Base-by-base conservation (phyloP, 2,888 invertebrate species). In the Biston stratarius region DNA sequence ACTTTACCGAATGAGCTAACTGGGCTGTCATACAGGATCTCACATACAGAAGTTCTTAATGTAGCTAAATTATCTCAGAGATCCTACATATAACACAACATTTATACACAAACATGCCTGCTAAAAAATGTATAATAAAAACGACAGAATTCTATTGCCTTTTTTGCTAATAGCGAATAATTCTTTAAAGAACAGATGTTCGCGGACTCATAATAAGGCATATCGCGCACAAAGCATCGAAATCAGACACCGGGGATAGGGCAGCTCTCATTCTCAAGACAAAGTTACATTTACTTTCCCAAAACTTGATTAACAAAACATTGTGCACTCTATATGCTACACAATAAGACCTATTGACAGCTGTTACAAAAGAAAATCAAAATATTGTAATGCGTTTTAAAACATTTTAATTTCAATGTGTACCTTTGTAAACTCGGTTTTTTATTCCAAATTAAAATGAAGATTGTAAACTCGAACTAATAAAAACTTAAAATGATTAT, bases 181-280 rank as follows among this genome's bases (percentile, higher is more conserved):
- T 86, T 88, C 84, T 83, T 84, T 84, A 79, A 81, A 78, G 89
- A 87, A 88, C 94, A 94, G 92, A 92, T 94, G 91, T 92, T 91
- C 89, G 85, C 89, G 83, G 81, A 84, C 87, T 89, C 85, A 94
- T 94, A 92, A 94, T 94, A 92, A 94, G 94, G 87, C 88, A 83
- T 92, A 92, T 94, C 94, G 92, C 83, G 87, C 83, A 92, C 92
- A 94, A 94, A 91, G 90, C 87, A 88, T 89, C 87, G 94, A 90
- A 91, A 94, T 92, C 90, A 86, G 92, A 94, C 92, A 94, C 94
- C 92, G 89, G 88, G 89, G 92, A 92, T 91, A 91, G 91, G 89
- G 89, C 89, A 90, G 84, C 83, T 80, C 86, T 84, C 87, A 86
- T 87, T 86, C 83, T 79, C 77, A 75, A 77, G 75, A 84, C 91